Base-by-base conservation (phyloP, 2,797 vertebrate genomes). In the Vireo griseus region DNA sequence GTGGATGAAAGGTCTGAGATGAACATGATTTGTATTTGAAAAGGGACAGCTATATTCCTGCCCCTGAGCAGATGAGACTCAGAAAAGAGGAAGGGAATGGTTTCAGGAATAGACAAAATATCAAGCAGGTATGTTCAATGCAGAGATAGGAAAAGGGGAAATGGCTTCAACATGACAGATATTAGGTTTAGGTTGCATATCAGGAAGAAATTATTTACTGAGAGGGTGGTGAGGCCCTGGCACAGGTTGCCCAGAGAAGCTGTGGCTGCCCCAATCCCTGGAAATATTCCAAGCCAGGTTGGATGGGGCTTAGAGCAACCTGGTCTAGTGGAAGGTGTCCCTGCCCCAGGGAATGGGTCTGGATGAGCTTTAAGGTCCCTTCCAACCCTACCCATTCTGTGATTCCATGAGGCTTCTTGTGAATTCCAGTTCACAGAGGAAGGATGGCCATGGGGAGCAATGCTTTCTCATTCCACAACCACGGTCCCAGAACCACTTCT, bases 271-370 rank as follows among this genome's bases (percentile, higher is more conserved):
- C n/a, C n/a, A 11, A 59, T 19, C 15, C 15, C 39, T 76, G 62
- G 28, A 1, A 68, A 13, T 45, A 33, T 28, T 3, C 39, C 5
- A 25, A 5, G 16, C 1, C 54, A 45, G 16, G 19, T 0, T 45
- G 28, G 28, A 16, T 9, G 9, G 8, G 47, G 13, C 33, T 39
- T 2, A 1, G 47, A 61, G 39, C 0, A 52, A 0, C 24, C 33
- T 52, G 54, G n/a, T 7, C 2, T 16, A n/a, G 13, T 45, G 28
- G 45, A 45, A 75, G 16, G 2, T 45, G 39, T 20, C 39, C 47
- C 39, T 45, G n/a, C 6, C 15, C n/a, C 8, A 51, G 15, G 8
- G 26, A 1, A 1, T 37, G 10, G 45, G 7, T n/a, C 13, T 50
- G 35, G 35, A 26, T 65, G 16, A 52, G 4, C 19, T 45, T 24